A percentile compares a stretch with the other conserved stretches of the same genome.
phyloP scores from a whole-genome alignment of 2,797 vertebrate species.

The Macroramphosus scolopax region DNA sequence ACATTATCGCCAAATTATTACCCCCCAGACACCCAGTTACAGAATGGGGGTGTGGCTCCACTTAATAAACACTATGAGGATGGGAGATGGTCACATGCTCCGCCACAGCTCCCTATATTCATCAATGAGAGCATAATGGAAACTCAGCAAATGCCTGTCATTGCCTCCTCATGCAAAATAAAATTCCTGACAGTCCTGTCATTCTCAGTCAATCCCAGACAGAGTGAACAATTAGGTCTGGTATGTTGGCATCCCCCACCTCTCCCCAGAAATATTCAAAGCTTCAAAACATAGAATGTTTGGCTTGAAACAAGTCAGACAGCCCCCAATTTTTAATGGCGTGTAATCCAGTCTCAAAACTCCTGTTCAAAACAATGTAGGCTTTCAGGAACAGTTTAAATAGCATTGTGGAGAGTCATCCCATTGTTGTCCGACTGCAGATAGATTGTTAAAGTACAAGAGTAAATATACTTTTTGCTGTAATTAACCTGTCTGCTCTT shows the following conservation, averaged over 20 bases:
- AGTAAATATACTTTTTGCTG: not conserved
- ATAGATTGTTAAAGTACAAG: not conserved
- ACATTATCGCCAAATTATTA: too few relatives aligned
- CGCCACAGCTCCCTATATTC: conserved; percentile 32
- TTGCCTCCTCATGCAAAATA: conserved; percentile 60
- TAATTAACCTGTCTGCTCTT: conserved; percentile 7
- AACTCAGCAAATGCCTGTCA: conserved; percentile 71
- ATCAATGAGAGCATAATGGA: conserved; percentile 53
- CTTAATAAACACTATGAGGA: conserved; percentile 51
- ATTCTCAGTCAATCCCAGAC: conserved; percentile 48
- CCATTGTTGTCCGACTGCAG: not conserved
- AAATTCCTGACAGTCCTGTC: conserved; percentile 70
- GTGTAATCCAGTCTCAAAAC: not conserved
- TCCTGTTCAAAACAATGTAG: conserved; percentile 4
- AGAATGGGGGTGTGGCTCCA: conserved; percentile 35
- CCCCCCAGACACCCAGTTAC: too few relatives aligned
- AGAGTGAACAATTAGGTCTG: conserved; percentile 55
- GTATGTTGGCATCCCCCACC: conserved; percentile 41
- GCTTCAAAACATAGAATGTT: conserved; percentile 23
- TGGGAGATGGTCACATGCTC: conserved; percentile 42
- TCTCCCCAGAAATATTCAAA: conserved; percentile 29
- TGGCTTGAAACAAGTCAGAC: conserved; percentile 24
- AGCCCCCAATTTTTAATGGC: conserved; percentile 1
- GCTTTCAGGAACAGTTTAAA: not conserved
- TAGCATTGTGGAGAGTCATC: not conserved